Base-by-base conservation (phyloP, 1,140 invertebrate genomes). In the Sycobia sp. region DNA sequence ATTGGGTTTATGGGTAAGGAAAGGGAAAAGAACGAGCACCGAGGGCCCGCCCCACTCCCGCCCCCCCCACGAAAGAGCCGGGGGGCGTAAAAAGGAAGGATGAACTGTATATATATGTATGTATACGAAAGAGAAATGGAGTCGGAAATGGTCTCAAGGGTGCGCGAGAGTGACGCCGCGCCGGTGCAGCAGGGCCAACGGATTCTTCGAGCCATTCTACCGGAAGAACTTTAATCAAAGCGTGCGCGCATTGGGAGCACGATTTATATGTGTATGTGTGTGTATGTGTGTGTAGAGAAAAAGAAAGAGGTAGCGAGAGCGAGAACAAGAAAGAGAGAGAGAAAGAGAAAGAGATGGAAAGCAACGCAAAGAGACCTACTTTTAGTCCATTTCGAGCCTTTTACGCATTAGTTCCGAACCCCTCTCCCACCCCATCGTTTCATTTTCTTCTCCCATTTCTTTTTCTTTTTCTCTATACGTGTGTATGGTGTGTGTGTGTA, bases 151-250 rank as follows among this genome's bases (percentile, higher is more conserved):
- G 41, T 61, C 58, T 61, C 36, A 36, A 34, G 47, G 47, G 47
- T 51, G 25, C 25, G 36, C 39, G 44, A 47, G n/a, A n/a, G 41
- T 38, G 32, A 47, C 22, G 44, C 34, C 16, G 22, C 32, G n/a
- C n/a, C n/a, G n/a, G n/a, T n/a, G n/a, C n/a, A 23, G 41, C 44
- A 27, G 32, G 44, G 57, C 34, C 22, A 29, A 39, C 38, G 44
- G 34, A 63, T 56, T 57, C 64, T 51, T 49, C 46, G 29, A 65
- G 65, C 47, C 56, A 44, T 43, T 60, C 34, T 50, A 53, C 55
- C 65, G 58, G 69, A 69, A 67, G 66, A 64, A 67, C 67, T 74
- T 74, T 75, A 74, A 75, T 74, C 71, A 75, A 69, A 73, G 69
- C 66, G 68, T 41, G 56, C 34, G n/a, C n/a, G 58, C 58, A 51